Evolutionary conservation across 2,113 vertebrate genomes (phyloP), one percentile per base, ranked within the genome.

Genomic region (Eublepharis macularius): DNA sequence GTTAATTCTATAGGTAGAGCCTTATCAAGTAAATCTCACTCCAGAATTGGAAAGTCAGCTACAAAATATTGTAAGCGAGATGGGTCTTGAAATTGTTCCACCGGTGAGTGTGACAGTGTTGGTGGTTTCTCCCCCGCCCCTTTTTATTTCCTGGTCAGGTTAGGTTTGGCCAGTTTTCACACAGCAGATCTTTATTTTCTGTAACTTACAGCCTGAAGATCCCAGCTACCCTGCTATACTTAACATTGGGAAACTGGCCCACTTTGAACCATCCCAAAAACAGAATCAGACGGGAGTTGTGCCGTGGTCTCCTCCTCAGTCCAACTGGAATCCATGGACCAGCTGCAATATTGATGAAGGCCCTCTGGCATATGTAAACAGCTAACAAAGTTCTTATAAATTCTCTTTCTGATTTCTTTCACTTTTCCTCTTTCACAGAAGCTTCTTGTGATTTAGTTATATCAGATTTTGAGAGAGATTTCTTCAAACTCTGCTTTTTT

Each of bases 251-350:
- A 99, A 99, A 94, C 80, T 99, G 94, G 97, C 97, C 7, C 92
- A 96, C 2, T 99, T 99, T 34, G 98, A 99, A 90, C 98, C 99
- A 0, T 97, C 98, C 0, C 97, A 98, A 92, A 96, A 94, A 45
- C 98, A 99, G 86, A 98, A 83, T 49, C 94, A 89, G 1, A 91
- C 89, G 0, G 99, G 98, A 0, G 98, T 99, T 60, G 98, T 99
- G 69, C 98, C 98, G 0, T 99, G 99, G 99, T 99, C 99, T 9
- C 99, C 99, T 0, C 99, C 99, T 2, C 98, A 99, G 79, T 97
- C 98, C 91, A 99, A 99, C 95, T 99, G 99, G 99, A 99, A 99
- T 95, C 99, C 99, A 34, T 99, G 99, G 99, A 99, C 98, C 41
- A 97, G 98, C 95, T 97, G 97, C 95, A 99, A 99, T 95, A 99